Percentiles rank a stretch among this genome's conserved stretches.
Evolutionary conservation across 2,888 invertebrate species (phyloP).

Genomic region (Rhagonycha fulva): DNA sequence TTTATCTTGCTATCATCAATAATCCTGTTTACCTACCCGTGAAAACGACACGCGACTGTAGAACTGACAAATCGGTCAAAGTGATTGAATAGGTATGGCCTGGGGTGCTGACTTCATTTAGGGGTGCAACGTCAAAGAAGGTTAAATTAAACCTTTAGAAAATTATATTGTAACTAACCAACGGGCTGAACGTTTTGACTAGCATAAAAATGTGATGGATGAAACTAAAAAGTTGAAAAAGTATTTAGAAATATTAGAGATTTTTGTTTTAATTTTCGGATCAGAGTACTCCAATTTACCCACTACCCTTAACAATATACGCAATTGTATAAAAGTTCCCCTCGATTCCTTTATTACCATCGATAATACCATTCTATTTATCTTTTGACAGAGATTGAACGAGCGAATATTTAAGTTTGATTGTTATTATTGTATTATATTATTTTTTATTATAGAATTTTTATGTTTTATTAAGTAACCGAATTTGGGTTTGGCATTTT

Average conservation of each 20-base stretch:
- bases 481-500: background rate
- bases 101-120: slow-evolving; percentile 9
- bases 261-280: background rate
- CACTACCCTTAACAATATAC: background rate
- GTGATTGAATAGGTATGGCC: slow-evolving; percentile 20
- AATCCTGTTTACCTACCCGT: slow-evolving; percentile 2
- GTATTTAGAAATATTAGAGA: background rate
- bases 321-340: background rate
- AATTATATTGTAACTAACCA: background rate
- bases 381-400: slow-evolving; percentile 13
- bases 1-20: background rate
- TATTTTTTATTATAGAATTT: background rate
- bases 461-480: background rate
- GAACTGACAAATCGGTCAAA: slow-evolving; percentile 26
- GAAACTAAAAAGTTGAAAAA: background rate
- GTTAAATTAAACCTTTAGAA: slow-evolving; percentile 1
- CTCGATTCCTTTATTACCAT: background rate
- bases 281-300: background rate
- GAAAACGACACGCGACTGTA: slow-evolving; percentile 12
- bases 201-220: background rate
- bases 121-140: slow-evolving; percentile 6
- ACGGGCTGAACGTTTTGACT: background rate
- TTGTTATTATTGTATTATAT: slow-evolving; percentile 8
- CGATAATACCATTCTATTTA: background rate
- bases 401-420: slow-evolving; percentile 8